These are phyloP conservation scores for Echiichthys vipera DNA, from an alignment of 2,797 vertebrate species.

Conservation along the genomic window DNA sequence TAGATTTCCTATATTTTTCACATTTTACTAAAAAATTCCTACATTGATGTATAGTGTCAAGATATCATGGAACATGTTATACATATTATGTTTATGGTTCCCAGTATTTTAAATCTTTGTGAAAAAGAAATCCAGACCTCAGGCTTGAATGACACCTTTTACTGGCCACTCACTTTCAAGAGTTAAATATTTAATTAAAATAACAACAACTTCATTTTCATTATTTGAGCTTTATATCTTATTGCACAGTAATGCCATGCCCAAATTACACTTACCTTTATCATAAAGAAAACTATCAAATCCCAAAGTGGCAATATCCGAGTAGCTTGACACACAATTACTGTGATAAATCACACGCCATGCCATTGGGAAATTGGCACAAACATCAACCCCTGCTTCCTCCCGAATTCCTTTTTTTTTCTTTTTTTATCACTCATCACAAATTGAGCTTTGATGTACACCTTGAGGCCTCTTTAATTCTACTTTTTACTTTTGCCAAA, in stretches of 20 bases:
- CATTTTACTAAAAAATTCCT: not conserved
- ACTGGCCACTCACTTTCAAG: not conserved
- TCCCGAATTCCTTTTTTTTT: slow-evolving; percentile 23
- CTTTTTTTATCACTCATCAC: slow-evolving; percentile 25
- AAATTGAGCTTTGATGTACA: slow-evolving; percentile 20
- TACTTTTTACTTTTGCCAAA: slow-evolving; percentile 54
- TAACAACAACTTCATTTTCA: no score
- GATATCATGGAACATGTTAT: not conserved
- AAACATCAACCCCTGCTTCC: slow-evolving; percentile 20
- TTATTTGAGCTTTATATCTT: slow-evolving; percentile 5
- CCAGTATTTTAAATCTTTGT: not conserved
- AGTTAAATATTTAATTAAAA: not conserved
- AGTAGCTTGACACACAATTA: slow-evolving; percentile 44
- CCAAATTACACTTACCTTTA: slow-evolving; percentile 10
- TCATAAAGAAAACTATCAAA: slow-evolving; percentile 27
- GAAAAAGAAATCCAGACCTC: not conserved
- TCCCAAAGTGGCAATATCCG: slow-evolving; percentile 18
- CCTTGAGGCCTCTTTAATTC: slow-evolving; percentile 19
- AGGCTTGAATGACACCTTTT: not conserved
- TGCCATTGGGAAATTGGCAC: slow-evolving; percentile 26
- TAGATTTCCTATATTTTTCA: not conserved
- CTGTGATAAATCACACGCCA: slow-evolving; percentile 35
- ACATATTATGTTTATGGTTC: no score
- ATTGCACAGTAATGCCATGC: not conserved
- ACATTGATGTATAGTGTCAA: not conserved